phyloP scores from a whole-genome alignment of 2,113 vertebrate genomes.

The Corvus cornix region DNA sequence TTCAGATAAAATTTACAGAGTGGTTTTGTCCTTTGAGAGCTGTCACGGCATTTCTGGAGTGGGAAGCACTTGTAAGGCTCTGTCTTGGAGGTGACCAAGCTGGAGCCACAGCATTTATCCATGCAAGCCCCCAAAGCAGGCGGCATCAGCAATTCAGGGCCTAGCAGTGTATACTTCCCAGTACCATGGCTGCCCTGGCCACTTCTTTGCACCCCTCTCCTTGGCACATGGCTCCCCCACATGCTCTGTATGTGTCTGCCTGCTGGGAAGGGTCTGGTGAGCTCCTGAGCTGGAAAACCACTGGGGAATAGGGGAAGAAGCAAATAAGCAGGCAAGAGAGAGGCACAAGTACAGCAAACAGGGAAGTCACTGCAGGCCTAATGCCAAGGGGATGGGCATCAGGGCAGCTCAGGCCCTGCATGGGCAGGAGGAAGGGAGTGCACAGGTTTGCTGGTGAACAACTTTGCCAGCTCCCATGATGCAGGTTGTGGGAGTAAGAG shows the following conservation, averaged over 20 bases:
- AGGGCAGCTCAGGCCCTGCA: not conserved
- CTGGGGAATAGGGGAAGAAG: not conserved
- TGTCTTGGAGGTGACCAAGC: rapidly evolving
- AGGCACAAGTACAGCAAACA: not conserved
- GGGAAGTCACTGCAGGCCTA: not conserved
- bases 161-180: rapidly evolving
- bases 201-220: not conserved
- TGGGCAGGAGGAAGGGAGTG: rapidly evolving
- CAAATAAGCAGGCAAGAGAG: not conserved
- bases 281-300: rapidly evolving
- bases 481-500: not conserved
- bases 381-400: not conserved
- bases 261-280: not conserved
- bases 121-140: not conserved
- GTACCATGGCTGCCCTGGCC: not conserved
- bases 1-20: not conserved
- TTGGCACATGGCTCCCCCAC: not conserved
- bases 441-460: not conserved
- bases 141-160: not conserved
- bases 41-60: rapidly evolving
- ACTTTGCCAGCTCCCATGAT: not conserved
- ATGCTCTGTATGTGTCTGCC: rapidly evolving
- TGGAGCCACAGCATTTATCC: not conserved
- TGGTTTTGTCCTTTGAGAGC: not conserved
- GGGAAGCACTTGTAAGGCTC: not conserved